Base-by-base conservation (phyloP, 2,888 invertebrate species). In the Napeogenes sylphis region DNA sequence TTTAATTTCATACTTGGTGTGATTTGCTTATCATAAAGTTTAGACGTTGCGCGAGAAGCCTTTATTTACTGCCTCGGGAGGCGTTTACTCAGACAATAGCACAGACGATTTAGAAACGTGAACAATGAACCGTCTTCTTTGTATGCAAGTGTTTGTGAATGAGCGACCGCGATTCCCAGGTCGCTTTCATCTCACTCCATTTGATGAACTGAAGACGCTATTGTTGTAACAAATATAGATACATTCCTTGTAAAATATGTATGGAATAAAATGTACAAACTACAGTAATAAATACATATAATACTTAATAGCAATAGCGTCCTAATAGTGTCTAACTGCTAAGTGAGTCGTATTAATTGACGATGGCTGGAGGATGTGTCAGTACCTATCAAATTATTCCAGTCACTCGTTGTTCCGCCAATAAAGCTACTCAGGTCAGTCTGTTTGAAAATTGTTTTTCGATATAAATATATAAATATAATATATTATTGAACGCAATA, bases 361-460 rank as follows among this genome's bases (percentile, higher is more conserved):
- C 13, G 53, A 35, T 21, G 30, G 60, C 55, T 45, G 35, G 38
- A 12, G 55, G 55, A 14, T 59, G 12, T 10, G 42, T 12, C 3
- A 3, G 8, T 6, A 62, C 66, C 21, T 71, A 76, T 74, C 74
- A 73, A 77, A 75, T 78, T 77, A 79, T 71, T 69, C 69, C 74
- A 72, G 74, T 75, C 73, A 77, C 67, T 61, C 59, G 45, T 21
- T 21, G 62, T 32, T 60, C 14, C 55, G 46, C 33, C 59, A 45
- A 62, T 55, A 71, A 63, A 70, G 70, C 70, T 66, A 60, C 4
- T 21, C n/a, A 21, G 12, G 47, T 14, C n/a, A 47, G n/a, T 6
- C 14, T 47, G 8, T 47, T 14, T 47, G 47, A 21, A 4, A 14
- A 47, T 47, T 47, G 47, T 47, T 3, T n/a, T 2, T 14, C 2